Evolutionary conservation across 2,888 invertebrate genomes (phyloP), one percentile per base, ranked within the genome.

Genomic region (Philaethria dido): DNA sequence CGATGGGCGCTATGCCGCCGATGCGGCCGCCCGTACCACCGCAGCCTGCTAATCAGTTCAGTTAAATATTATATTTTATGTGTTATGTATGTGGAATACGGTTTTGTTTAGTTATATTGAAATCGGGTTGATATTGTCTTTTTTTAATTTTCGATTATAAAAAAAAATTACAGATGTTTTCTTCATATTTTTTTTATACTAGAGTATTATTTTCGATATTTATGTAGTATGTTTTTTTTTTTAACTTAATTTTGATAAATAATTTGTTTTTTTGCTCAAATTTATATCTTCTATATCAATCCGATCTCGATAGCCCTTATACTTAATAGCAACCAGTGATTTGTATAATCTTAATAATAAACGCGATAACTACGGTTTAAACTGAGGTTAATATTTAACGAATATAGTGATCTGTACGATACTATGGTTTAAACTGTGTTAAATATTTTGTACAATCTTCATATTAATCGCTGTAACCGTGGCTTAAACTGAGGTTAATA

Each of bases 21-120:
- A 86, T 90, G 86, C 80, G 91, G 48, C 92, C 92, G 44, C 82
- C 86, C 14, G 76, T 89, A 39, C 90, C 88, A 4, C 83, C 89
- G 0, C 91, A 90, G 62, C 85, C 89, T 66, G 83, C 87, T 72
- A 91, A 92, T 76, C 89, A 92, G 74, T 92, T 92, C 83, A 92
- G 91, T 82, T 92, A 92, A 90, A 82, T 80, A 39, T 70, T 66
- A 72, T 63, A 57, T 29, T 61, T 39, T 13, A 44, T 65, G 68
- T 69, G 29, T 20, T 33, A 29, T 66, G 22, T 64, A 25, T 14
- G 48, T 54, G 20, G 29, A 16, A 25, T 44, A 8, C n/a, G n/a
- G n/a, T 36, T 14, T 25, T 5, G 25, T 63, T 62, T 61, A 66
- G n/a, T 65, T 63, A 14, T 47, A 63, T 70, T 55, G 68, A 61